A percentile compares a stretch with the other conserved stretches of the same genome.
phyloP scores from a whole-genome alignment of 2,888 invertebrate species.

The Apamea monoglypha region DNA sequence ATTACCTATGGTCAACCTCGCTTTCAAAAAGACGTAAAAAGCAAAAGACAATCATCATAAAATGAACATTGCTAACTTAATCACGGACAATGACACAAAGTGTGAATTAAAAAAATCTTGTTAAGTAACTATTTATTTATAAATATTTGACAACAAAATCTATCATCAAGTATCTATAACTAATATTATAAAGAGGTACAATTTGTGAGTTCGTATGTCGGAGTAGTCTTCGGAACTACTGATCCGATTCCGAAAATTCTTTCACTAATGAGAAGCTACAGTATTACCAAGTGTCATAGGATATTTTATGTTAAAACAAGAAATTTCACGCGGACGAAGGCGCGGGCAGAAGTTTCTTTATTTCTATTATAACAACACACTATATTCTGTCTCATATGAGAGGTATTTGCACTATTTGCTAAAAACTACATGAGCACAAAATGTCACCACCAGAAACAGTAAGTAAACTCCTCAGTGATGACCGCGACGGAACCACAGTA shows the following conservation, averaged over 20 bases:
- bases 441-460: conserved; percentile 2
- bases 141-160: not conserved
- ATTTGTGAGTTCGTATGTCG: too few species aligned
- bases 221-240: too few species aligned
- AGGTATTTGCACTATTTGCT: conserved; percentile 22
- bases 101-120: not conserved
- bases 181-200: too few species aligned
- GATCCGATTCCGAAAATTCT: too few species aligned
- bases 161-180: too few species aligned
- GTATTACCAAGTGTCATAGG: too few species aligned
- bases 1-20: not conserved
- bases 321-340: too few species aligned
- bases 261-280: too few species aligned
- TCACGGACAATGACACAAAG: not conserved
- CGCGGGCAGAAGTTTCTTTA: too few species aligned
- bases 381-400: too few species aligned
- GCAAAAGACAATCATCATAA: not conserved
- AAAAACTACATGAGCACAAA: not conserved
- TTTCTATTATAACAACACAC: not conserved
- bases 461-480: conserved; percentile 17
- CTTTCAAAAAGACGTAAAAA: not conserved
- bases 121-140: not conserved
- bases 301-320: too few species aligned
- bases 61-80: not conserved
- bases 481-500: not conserved